Evolutionary conservation across 2,888 invertebrate species (phyloP), one percentile per base, ranked within the genome.

Genomic region (Chrysolina americana): DNA sequence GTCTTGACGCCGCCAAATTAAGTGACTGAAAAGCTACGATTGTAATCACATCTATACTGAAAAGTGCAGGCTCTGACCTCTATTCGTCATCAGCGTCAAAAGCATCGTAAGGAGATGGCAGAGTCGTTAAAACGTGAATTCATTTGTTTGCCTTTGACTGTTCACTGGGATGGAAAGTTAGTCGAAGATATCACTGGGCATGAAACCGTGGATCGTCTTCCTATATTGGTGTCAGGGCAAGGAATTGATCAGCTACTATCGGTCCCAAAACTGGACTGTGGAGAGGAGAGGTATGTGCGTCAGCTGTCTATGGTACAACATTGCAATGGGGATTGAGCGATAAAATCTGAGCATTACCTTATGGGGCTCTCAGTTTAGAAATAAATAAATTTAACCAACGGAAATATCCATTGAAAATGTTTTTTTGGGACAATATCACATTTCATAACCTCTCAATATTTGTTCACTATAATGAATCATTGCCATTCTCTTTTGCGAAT

Each of bases 121-220:
- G 47, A 47, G 47, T 47, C 47, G 47, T 47, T 47, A n/a, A 47
- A 47, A 47, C 47, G 47, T 47, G n/a, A 47, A 47, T 47, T 47
- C 47, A 47, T 15, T 47, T 2, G 15, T 47, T 47, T 47, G 47
- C 47, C 47, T 47, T 47, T 47, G 47, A 8, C 47, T 47, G 47
- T 13, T 47, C 47, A 47, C 47, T 47, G 47, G n/a, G 47, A n/a
- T n/a, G 47, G 47, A 47, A 47, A 47, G 47, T 15, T 47, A n/a
- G 6, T 47, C 15, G 47, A 47, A 47, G 47, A 47, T 47, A 47
- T 47, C n/a, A 47, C 47, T n/a, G 47, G n/a, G 47, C 47, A n/a
- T 47, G 47, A 11, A 47, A 47, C 47, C n/a, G 47, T 47, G 47
- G 8, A 47, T 47, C 47, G 47, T 47, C 6, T n/a, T 28, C 5